Conservation (phyloP, 2,888 invertebrate genomes). For the Syritta pipiens region DNA sequence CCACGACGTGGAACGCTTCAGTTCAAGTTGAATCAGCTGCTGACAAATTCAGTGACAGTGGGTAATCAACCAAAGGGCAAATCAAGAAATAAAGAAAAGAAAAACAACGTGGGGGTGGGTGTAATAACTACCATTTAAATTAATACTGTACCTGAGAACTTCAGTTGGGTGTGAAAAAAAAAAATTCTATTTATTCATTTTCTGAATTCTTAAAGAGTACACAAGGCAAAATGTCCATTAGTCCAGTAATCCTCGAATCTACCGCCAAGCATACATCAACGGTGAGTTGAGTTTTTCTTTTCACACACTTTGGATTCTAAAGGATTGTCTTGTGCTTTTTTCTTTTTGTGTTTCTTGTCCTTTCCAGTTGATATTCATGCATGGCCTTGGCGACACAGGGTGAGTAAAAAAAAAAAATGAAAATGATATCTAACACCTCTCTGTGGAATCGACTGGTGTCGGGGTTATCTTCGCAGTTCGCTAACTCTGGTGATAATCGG, state of each 20-base stretch:
- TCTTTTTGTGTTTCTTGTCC: conserved; percentile 62
- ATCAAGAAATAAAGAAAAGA: no score
- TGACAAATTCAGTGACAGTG: no score
- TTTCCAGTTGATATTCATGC: conserved; percentile 95
- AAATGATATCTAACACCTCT: no score
- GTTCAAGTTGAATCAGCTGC: neutral
- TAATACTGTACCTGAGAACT: conserved; percentile 29
- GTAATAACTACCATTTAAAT: conserved; percentile 11
- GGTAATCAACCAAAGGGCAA: no score
- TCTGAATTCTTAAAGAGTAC: neutral
- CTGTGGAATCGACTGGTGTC: no score
- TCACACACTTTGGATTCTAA: no score
- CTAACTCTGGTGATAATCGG: conserved; percentile 16
- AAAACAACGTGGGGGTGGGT: no score
- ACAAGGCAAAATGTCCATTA: conserved; percentile 75
- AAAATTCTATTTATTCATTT: no score
- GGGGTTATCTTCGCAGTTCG: no score
- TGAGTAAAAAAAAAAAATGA: no score
- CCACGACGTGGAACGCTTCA: neutral
- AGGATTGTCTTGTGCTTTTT: neutral
- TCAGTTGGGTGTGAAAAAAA: no score
- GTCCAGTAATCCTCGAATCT: conserved; percentile 90
- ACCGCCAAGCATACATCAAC: conserved; percentile 92
- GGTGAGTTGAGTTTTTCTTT: conserved; percentile 81
- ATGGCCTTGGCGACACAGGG: conserved; percentile 98